These are phyloP conservation scores for Glaucomys volans DNA, from an alignment of 2,113 vertebrate genomes.

Conservation along the genomic window DNA sequence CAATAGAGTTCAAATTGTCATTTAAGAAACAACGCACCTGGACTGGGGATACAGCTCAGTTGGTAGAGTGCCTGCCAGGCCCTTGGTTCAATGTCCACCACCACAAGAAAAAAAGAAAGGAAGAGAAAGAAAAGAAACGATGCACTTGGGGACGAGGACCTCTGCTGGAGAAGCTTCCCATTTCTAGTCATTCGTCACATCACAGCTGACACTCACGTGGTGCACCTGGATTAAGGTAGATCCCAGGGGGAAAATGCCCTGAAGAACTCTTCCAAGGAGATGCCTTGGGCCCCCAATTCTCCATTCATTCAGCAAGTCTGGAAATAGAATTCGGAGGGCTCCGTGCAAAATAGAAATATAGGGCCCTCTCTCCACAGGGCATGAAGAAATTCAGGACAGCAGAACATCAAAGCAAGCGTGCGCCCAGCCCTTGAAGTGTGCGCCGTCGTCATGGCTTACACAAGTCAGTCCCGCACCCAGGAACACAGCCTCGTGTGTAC, in stretches of 20 bases:
- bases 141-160: not conserved
- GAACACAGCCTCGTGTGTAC: not conserved
- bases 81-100: too few species aligned
- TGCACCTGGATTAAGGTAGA: not conserved
- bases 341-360: not conserved
- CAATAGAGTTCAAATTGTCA: not conserved
- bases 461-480: accelerated
- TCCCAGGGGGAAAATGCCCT: not conserved
- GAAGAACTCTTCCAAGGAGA: not conserved
- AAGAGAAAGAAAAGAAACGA: not conserved
- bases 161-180: not conserved
- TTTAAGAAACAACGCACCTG: not conserved
- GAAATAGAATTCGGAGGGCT: not conserved
- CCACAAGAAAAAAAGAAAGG: too few species aligned
- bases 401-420: not conserved
- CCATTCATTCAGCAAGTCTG: not conserved
- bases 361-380: not conserved
- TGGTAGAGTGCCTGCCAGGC: too few species aligned
- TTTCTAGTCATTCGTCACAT: not conserved
- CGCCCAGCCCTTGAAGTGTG: not conserved
- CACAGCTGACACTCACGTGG: not conserved
- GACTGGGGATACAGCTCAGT: too few species aligned
- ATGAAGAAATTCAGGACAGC: not conserved
- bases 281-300: not conserved
- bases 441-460: too few species aligned